A percentile compares a stretch with the other conserved stretches of the same genome.
phyloP scores from a whole-genome alignment of 2,113 vertebrate genomes.

The Nyctereutes procyonoides region DNA sequence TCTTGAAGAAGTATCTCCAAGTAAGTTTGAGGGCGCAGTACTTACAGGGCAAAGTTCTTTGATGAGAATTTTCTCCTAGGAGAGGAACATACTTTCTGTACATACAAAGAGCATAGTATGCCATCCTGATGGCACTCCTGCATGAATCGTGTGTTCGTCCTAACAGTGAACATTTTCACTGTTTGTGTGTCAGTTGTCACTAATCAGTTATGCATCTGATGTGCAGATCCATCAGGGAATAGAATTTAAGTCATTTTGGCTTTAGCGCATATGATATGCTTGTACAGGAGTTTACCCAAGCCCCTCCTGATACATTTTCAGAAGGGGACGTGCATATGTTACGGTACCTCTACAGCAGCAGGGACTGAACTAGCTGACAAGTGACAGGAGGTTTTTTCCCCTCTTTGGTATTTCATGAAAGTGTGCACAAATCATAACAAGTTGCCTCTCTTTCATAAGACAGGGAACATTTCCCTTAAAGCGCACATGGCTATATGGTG shows the following conservation, averaged over 20 bases:
- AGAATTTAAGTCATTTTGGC: slow-evolving; percentile 85
- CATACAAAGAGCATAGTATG: slow-evolving; percentile 69
- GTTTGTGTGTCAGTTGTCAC: slow-evolving; percentile 89
- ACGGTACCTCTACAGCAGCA: slow-evolving; percentile 82
- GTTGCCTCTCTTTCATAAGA: slow-evolving; percentile 83
- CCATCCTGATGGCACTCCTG: slow-evolving; percentile 76
- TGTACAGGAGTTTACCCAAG: slow-evolving; percentile 86
- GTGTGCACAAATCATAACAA: slow-evolving; percentile 87
- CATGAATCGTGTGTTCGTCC: slow-evolving; percentile 81
- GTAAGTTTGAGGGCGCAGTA: neutral
- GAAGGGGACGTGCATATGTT: slow-evolving; percentile 86
- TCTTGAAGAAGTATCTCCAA: neutral
- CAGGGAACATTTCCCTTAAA: slow-evolving; percentile 85
- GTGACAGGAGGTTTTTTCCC: slow-evolving; percentile 81
- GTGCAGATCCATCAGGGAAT: slow-evolving; percentile 81
- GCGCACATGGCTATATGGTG: slow-evolving; percentile 82
- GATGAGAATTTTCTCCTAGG: slow-evolving; percentile 45
- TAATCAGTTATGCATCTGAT: slow-evolving; percentile 88
- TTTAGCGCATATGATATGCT: slow-evolving; percentile 84
- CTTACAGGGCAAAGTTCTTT: slow-evolving; percentile 53
- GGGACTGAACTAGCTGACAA: slow-evolving; percentile 86
- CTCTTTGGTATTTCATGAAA: slow-evolving; percentile 86
- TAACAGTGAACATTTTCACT: slow-evolving; percentile 85
- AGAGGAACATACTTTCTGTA: slow-evolving; percentile 77
- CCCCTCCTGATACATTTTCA: slow-evolving; percentile 83